Base-by-base conservation (phyloP, 2,888 invertebrate genomes). In the Pollenia amentaria region DNA sequence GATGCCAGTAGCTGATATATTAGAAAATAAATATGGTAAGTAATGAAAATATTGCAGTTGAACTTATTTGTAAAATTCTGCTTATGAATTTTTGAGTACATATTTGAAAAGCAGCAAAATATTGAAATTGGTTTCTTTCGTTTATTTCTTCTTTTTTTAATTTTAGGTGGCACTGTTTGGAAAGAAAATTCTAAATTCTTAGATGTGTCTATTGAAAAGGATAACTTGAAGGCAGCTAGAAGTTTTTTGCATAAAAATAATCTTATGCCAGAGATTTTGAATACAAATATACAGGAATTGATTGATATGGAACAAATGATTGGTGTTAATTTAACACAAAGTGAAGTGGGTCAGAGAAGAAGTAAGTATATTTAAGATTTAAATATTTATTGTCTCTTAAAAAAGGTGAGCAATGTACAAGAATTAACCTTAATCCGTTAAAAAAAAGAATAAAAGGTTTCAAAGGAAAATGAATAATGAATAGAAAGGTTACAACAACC, bases 211-310 rank as follows among this genome's bases (percentile, higher is more conserved):
- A 95, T 97, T 11, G 95, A 94, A 89, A 94, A 95, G 6, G 94
- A 95, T 21, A 94, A 95, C 9, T 92, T 96, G 48, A 94, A 94
- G 64, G 95, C 95, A 87, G 96, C 97, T 0, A 94, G 95, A 62
- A 93, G 94, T 73, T 94, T 94, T 64, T 94, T 98, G n/a, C 92
- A 94, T 46, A 94, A 95, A 29, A 94, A 95, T 88, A 94, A 95
- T 38, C 94, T 97, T 81, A 91, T 94, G 2, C 96, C 94, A 89
- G 94, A 95, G 48, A 93, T 97, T 1, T 92, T 97, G 16, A 96
- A 96, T 88, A 94, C 95, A 6, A 96, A 98, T 92, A 92, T 97
- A n/a, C 97, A 97, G 91, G 93, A 94, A 87, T 95, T 96, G 67
- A 97, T 97, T 79, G 95, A 97, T 87, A 95, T 95, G 18, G 95